These are phyloP conservation scores for Erithacus rubecula DNA, from an alignment of 2,797 vertebrate genomes.

Conservation along the genomic window DNA sequence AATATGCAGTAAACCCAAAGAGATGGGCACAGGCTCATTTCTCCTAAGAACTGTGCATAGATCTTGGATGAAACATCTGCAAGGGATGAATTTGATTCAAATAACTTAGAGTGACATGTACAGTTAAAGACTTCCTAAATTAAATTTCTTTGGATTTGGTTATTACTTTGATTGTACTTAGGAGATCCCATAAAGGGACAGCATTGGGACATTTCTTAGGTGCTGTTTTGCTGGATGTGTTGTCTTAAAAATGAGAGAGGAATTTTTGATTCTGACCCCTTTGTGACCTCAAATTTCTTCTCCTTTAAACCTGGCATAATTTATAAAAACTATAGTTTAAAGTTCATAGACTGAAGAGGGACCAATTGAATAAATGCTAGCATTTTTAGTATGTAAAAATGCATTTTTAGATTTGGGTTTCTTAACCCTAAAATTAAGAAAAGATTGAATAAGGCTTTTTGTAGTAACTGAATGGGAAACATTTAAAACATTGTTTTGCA, in stretches of 20 bases:
- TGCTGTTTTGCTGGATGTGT: not conserved
- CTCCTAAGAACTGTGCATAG: not conserved
- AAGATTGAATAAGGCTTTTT: not conserved
- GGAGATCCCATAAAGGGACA: not conserved
- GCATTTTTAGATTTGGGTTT: not conserved
- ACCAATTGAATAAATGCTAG: not conserved
- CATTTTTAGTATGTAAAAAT: not conserved
- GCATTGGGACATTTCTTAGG: not conserved
- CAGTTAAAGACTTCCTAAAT: not conserved
- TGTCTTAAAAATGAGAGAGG: not conserved
- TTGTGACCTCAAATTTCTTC: not conserved
- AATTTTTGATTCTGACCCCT: not conserved
- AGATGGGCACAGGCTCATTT: not conserved
- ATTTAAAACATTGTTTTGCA: not conserved
- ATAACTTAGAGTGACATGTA: not conserved
- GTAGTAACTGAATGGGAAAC: not conserved
- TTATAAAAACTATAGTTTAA: not conserved
- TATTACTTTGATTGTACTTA: not conserved
- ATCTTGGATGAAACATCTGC: not conserved
- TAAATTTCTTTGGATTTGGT: not conserved
- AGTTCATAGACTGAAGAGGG: not conserved
- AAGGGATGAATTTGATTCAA: not conserved
- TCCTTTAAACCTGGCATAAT: not conserved
- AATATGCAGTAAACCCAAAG: not conserved
- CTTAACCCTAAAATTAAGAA: not conserved